Evolutionary conservation across 1,140 invertebrate genomes (phyloP).

Genomic region (Drosophila tsacasi): DNA sequence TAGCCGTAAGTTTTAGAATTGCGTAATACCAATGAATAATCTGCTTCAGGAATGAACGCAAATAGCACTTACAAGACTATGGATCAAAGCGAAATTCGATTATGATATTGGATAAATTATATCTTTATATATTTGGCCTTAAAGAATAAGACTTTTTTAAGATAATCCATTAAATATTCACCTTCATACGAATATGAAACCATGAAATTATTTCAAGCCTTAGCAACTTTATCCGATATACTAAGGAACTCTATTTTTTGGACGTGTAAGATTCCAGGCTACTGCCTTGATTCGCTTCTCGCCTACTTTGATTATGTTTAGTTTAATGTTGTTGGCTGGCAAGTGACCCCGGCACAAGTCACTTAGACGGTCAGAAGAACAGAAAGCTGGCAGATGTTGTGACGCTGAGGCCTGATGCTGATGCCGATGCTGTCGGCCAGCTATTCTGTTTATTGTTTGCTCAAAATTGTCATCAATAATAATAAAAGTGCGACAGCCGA

Average conservation of each 20-base stretch:
- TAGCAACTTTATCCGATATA: too few relatives aligned
- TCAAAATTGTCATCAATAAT: conserved; percentile 83
- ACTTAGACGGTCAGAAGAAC: conserved; percentile 32
- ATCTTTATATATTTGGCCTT: too few relatives aligned
- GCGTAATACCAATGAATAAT: too few relatives aligned
- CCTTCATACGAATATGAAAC: too few relatives aligned
- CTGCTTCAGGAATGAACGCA: too few relatives aligned
- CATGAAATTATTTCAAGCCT: too few relatives aligned
- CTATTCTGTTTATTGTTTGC: conserved; percentile 75
- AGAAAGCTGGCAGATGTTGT: conserved; percentile 51
- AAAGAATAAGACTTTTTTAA: too few relatives aligned
- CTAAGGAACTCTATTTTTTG: not conserved
- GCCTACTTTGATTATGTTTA: conserved; percentile 59
- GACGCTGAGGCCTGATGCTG: conserved; percentile 17
- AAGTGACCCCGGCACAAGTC: conserved; percentile 53
- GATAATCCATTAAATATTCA: too few relatives aligned
- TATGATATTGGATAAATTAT: too few relatives aligned
- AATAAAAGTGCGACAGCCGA: conserved; percentile 70
- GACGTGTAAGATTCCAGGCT: not conserved
- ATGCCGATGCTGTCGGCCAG: conserved; percentile 34
- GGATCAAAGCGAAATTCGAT: too few relatives aligned
- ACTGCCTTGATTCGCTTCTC: conserved; percentile 24
- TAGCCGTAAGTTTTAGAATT: too few relatives aligned
- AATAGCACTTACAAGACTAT: too few relatives aligned
- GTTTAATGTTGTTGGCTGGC: conserved; percentile 48